These are phyloP conservation scores for Anas georgica DNA, from an alignment of 2,797 vertebrate species.

Conservation along the genomic window DNA sequence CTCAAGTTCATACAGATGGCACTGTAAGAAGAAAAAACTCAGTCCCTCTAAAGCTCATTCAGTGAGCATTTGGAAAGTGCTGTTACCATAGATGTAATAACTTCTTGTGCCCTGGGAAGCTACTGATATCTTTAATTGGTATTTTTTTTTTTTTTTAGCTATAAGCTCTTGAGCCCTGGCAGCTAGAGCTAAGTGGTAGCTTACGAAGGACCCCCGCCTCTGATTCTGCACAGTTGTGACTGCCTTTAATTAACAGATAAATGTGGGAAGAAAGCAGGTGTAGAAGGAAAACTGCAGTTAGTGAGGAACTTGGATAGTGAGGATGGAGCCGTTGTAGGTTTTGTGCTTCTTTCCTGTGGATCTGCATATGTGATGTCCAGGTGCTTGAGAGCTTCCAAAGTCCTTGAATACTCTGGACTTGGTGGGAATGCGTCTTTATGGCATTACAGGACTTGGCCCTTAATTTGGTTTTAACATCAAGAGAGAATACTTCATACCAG, in stretches of 20 bases:
- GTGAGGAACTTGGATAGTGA: background rate
- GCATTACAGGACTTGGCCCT: background rate
- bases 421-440: background rate
- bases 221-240: background rate
- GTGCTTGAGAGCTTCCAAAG: background rate
- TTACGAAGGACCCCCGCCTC: background rate
- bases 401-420: background rate
- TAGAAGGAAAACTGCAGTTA: background rate
- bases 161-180: background rate
- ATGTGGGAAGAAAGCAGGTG: background rate
- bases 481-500: accelerated
- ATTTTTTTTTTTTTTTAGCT: background rate
- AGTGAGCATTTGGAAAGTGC: background rate
- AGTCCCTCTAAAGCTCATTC: background rate
- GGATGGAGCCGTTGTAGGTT: accelerated
- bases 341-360: background rate
- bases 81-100: background rate
- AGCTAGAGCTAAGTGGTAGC: background rate
- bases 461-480: background rate
- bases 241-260: background rate
- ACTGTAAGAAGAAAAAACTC: background rate
- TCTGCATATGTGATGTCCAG: background rate
- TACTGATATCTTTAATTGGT: background rate
- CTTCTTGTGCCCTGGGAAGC: background rate
- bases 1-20: background rate